phyloP scores from a whole-genome alignment of 1,140 invertebrate species.

The Lepidurus apus region DNA sequence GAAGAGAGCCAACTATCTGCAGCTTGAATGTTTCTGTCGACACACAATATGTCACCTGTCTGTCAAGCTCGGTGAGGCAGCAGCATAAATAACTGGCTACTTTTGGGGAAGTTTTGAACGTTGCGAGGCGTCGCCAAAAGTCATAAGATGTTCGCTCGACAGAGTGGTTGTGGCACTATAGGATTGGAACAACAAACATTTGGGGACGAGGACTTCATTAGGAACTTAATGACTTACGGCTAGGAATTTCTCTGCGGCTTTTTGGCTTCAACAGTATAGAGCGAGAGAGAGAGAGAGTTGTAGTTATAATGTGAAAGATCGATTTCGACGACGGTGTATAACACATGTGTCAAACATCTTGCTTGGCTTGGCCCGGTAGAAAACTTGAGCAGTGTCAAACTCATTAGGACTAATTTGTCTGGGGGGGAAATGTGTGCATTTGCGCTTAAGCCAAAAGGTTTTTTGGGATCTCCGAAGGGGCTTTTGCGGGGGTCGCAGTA shows the following conservation, averaged over 20 bases:
- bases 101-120: not conserved
- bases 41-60: constrained; percentile 18
- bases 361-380: not conserved
- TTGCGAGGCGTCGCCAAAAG: not conserved
- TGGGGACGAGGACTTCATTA: not conserved
- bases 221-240: not conserved
- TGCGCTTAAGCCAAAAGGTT: not conserved
- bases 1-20: constrained; percentile 3
- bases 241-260: constrained; percentile 1
- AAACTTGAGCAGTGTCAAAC: constrained; percentile 14
- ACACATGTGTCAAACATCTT: constrained; percentile 19
- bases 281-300: not conserved
- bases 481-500: too few species aligned
- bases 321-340: constrained; percentile 6
- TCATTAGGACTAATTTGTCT: constrained; percentile 22
- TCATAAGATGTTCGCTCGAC: not conserved
- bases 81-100: not conserved
- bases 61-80: not conserved
- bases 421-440: not conserved
- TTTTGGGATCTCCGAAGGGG: too few species aligned
- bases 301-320: constrained; percentile 16
- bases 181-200: not conserved
- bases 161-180: not conserved
- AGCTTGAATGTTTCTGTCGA: constrained; percentile 19
- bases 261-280: not conserved